Evolutionary conservation across 2,797 vertebrate genomes (phyloP).

Genomic region (Loriculus beryllinus): DNA sequence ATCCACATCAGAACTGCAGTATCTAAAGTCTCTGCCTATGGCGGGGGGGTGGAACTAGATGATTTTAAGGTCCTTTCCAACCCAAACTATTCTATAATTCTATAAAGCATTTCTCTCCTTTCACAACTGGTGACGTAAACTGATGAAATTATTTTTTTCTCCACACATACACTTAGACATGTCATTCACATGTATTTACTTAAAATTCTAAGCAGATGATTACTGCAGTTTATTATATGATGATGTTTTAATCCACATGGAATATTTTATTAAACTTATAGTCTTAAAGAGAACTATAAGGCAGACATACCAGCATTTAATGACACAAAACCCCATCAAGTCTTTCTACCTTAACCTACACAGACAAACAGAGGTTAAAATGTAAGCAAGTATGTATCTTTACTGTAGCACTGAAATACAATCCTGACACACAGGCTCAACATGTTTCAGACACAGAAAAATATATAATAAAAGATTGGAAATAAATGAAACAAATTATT

Average conservation of each 20-base stretch:
- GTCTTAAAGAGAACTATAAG: neutral
- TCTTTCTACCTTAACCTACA: neutral
- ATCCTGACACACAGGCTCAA: neutral
- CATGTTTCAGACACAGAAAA: neutral
- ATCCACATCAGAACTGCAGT: conserved; percentile 33
- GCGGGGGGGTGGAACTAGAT: too few species aligned
- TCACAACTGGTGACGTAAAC: neutral
- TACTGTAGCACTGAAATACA: neutral
- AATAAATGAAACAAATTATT: neutral
- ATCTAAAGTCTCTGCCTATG: too few species aligned
- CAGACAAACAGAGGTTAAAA: neutral
- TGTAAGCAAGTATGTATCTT: neutral
- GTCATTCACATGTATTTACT: neutral
- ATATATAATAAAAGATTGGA: neutral
- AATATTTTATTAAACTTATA: neutral
- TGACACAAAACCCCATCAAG: neutral
- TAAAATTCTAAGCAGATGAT: neutral
- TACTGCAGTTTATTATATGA: neutral
- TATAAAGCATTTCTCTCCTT: neutral
- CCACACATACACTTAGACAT: neutral
- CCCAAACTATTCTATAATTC: too few species aligned
- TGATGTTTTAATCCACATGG: neutral
- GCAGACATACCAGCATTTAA: neutral
- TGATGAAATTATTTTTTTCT: conserved; percentile 7
- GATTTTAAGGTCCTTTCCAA: too few species aligned